These are phyloP conservation scores for Laothoe populi DNA, from an alignment of 2,888 invertebrate species.

Conservation along the genomic window DNA sequence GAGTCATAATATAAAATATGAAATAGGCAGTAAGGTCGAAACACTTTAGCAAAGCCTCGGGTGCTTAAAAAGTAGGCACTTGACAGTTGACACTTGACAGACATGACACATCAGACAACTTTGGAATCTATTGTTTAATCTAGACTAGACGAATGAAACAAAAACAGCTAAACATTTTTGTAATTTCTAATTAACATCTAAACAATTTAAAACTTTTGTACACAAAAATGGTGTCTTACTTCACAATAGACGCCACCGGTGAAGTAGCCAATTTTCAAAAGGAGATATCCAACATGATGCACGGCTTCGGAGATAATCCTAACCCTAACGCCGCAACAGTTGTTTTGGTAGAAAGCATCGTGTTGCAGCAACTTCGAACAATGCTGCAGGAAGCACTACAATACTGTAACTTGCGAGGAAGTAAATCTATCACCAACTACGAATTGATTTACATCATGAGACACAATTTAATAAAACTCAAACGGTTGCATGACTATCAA, in stretches of 20 bases:
- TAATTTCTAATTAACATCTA: background rate
- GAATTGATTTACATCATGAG: conserved; percentile 94
- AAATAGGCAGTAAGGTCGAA: no score
- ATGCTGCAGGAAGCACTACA: conserved; percentile 91
- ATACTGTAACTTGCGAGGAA: conserved; percentile 86
- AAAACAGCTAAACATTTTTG: background rate
- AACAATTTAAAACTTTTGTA: conserved; percentile 24
- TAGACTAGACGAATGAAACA: background rate
- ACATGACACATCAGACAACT: no score
- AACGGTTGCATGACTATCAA: conserved; percentile 90
- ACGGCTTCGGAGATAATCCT: conserved; percentile 96
- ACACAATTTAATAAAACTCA: conserved; percentile 91
- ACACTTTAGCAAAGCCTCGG: no score
- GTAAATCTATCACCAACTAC: conserved; percentile 82
- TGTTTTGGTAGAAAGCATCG: conserved; percentile 92
- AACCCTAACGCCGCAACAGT: conserved; percentile 93
- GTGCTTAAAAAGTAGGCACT: no score
- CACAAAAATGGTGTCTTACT: conserved; percentile 69
- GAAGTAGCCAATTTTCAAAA: conserved; percentile 80
- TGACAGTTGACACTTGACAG: no score
- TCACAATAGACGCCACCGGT: conserved; percentile 62
- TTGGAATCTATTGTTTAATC: no score
- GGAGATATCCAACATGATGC: conserved; percentile 95
- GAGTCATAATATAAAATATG: no score
- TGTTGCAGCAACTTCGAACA: conserved; percentile 91